Evolutionary conservation across 1,140 invertebrate species (phyloP).

Genomic region (Frieseomelitta varia): DNA sequence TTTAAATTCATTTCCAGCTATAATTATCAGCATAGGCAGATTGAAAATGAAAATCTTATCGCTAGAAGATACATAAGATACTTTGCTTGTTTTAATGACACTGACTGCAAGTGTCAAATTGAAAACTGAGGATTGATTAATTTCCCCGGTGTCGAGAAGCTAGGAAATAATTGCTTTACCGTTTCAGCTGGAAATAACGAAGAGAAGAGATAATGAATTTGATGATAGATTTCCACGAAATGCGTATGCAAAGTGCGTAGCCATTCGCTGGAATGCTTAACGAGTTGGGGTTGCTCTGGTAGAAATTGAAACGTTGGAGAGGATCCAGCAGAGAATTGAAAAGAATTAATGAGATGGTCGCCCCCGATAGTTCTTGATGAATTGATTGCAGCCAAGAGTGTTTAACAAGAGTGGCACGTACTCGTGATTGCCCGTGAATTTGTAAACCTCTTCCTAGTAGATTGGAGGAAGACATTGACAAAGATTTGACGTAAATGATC

Average conservation of each 20-base stretch:
- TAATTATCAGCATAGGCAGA: no score
- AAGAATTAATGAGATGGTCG: conserved; percentile 20
- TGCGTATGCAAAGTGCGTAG: neutral
- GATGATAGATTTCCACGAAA: neutral
- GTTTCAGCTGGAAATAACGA: neutral
- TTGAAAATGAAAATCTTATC: no score
- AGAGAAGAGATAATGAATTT: neutral
- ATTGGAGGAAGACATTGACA: neutral
- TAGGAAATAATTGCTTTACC: neutral
- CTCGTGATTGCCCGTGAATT: neutral
- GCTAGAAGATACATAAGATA: no score
- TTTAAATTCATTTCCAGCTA: no score
- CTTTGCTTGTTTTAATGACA: no score
- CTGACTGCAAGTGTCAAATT: no score
- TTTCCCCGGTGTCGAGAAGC: neutral
- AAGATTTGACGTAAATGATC: neutral
- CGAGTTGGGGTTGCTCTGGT: neutral
- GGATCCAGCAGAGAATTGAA: conserved; percentile 13
- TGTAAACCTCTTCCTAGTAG: neutral
- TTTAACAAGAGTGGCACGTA: conserved; percentile 6
- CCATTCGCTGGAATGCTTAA: conserved; percentile 4
- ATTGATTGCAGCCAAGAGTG: neutral
- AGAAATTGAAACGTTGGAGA: conserved; percentile 14
- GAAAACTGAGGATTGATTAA: neutral
- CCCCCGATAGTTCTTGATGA: conserved; percentile 8